Evolutionary conservation across 2,113 vertebrate species (phyloP), one percentile per base, ranked within the genome.

Genomic region (Willisornis vidua): DNA sequence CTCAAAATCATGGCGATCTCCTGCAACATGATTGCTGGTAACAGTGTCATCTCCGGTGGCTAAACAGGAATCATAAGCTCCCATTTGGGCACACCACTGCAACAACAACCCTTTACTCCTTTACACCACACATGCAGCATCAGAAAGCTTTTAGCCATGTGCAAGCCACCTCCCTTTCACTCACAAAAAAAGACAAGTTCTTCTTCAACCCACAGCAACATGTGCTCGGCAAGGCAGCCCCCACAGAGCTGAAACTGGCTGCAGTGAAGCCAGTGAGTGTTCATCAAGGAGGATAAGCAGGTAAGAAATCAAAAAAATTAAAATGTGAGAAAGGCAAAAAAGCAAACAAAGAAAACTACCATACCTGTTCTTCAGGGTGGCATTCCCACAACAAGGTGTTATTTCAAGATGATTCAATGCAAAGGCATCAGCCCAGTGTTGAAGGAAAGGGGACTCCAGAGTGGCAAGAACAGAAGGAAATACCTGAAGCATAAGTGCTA

Each of bases 221-320:
- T 2, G 24, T 41, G 33, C 26, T 62, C 1, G 0, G 31, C n/a
- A 37, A 83, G 66, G 20, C 41, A 78, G 23, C 29, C 59, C 61
- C 23, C 3, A 0, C 33, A 39, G 46, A 22, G 31, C 0, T 79
- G 35, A 24, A 55, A 43, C 24, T 54, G 39, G 4, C 25, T 72
- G 24, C 41, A n/a, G 9, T 26, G 14, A 80, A 55, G 19, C n/a
- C 76, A 67, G 41, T 33, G 37, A 55, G 49, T 9, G 4, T 45
- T 88, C 58, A 57, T 43, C 2, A 2, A 49, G 17, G 5, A 73
- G 39, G 12, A 62, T 29, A 79, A 79, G 20, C 24, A 51, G 0
- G 0, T 19, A 67, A 46, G 55, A 93, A 85, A 51, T 22, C 0
- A 71, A 51, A 62, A 52, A 52, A 62, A 48, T 9, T 28, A 39